These are phyloP conservation scores for Tipula vernalis DNA, from an alignment of 2,888 invertebrate genomes.

Conservation along the genomic window DNA sequence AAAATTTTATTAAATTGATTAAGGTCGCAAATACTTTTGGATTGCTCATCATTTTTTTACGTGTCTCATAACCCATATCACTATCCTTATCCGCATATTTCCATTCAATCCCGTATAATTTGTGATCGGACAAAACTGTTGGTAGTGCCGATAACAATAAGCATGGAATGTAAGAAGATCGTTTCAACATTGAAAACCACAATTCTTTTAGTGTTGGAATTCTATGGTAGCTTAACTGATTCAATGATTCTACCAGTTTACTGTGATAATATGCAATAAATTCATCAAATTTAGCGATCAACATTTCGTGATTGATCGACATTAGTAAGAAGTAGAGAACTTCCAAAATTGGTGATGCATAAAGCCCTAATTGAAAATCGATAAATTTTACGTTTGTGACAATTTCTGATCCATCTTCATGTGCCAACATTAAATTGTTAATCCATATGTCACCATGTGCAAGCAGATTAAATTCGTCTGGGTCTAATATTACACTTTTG, in stretches of 20 bases:
- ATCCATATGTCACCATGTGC: background rate
- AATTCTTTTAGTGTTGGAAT: background rate
- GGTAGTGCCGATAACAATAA: background rate
- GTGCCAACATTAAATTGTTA: background rate
- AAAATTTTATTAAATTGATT: background rate
- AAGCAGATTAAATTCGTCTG: background rate
- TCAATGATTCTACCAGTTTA: background rate
- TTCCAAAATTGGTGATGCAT: background rate
- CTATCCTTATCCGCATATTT: background rate
- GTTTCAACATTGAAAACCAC: background rate
- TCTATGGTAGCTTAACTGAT: background rate
- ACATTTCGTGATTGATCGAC: background rate
- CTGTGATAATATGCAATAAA: background rate
- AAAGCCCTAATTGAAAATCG: background rate
- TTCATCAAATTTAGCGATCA: background rate
- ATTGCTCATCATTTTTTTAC: background rate
- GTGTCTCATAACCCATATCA: background rate
- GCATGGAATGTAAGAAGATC: background rate
- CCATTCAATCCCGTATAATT: background rate
- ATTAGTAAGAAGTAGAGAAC: background rate
- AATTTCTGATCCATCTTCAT: background rate
- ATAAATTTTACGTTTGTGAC: background rate
- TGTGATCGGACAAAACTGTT: background rate
- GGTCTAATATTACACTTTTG: background rate
- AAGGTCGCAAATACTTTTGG: background rate